Conservation (phyloP, 2,797 vertebrate genomes). For the Muraenolepis orangiensis region DNA sequence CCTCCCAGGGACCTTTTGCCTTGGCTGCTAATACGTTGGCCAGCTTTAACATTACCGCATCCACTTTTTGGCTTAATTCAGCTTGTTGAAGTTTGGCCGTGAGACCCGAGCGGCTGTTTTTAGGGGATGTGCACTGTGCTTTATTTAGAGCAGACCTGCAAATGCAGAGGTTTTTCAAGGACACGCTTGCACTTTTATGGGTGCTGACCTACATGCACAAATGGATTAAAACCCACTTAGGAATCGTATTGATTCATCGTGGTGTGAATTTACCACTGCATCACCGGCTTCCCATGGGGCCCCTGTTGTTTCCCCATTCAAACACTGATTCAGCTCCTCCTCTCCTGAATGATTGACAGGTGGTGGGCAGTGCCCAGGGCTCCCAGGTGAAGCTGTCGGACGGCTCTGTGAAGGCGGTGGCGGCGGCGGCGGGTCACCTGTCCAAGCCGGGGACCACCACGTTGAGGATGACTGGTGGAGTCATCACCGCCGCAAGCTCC, state of each 20-base stretch:
- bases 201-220: conserved; percentile 6
- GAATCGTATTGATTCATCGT: conserved; percentile 6
- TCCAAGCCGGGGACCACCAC: conserved; percentile 92
- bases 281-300: background rate
- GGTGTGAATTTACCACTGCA: background rate
- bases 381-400: conserved; percentile 93
- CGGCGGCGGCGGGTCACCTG: conserved; percentile 80
- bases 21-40: background rate
- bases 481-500: conserved; percentile 85
- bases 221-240: background rate
- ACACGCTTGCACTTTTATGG: background rate
- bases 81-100: background rate
- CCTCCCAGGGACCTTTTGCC: background rate
- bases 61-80: background rate
- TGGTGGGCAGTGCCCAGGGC: conserved; percentile 78
- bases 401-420: conserved; percentile 84
- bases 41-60: background rate
- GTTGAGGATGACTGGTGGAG: conserved; percentile 88
- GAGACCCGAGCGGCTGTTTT: background rate
- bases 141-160: background rate
- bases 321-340: background rate
- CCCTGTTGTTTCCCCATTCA: background rate
- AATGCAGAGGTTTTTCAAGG: background rate
- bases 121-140: background rate
- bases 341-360: conserved; percentile 54